Evolutionary conservation across 2,113 vertebrate genomes (phyloP).

Genomic region (Psettodes erumei): DNA sequence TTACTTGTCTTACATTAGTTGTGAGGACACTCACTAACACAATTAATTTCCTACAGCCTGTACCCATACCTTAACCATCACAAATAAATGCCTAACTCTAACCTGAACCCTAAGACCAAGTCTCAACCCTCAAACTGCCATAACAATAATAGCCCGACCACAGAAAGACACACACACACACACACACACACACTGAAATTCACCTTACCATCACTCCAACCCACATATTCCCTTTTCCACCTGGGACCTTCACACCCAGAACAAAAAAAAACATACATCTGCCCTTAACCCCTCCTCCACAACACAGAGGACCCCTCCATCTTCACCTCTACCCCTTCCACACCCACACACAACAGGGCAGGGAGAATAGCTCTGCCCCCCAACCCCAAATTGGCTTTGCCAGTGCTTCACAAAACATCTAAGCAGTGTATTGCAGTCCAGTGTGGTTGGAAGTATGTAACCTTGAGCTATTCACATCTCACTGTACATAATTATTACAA

Average conservation of each 20-base stretch:
- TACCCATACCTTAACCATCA: too few relatives aligned
- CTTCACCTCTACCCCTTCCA: slow-evolving; percentile 69
- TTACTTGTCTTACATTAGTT: too few relatives aligned
- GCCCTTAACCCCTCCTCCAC: slow-evolving; percentile 73
- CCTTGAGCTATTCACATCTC: slow-evolving; percentile 65
- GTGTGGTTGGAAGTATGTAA: slow-evolving; percentile 40
- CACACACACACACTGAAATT: slow-evolving; percentile 41
- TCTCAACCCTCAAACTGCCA: too few relatives aligned
- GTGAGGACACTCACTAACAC: too few relatives aligned
- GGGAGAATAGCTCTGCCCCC: slow-evolving; percentile 34
- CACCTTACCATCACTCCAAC: slow-evolving; percentile 59
- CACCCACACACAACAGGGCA: slow-evolving; percentile 71
- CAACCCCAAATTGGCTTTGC: slow-evolving; percentile 26
- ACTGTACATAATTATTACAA: slow-evolving; percentile 35
- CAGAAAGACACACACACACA: slow-evolving; percentile 34
- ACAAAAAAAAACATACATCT: slow-evolving; percentile 39
- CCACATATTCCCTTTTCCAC: slow-evolving; percentile 70
- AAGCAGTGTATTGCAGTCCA: slow-evolving; percentile 26
- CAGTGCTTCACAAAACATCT: slow-evolving; percentile 50
- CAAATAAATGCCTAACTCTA: too few relatives aligned
- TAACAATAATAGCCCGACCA: too few relatives aligned
- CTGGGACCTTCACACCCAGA: slow-evolving; percentile 70
- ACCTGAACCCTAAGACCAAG: too few relatives aligned
- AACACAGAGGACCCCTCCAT: slow-evolving; percentile 67
- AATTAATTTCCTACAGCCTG: too few relatives aligned